These are phyloP conservation scores for Cremastobaeus sp. DNA, from an alignment of 2,888 invertebrate genomes.

Conservation along the genomic window DNA sequence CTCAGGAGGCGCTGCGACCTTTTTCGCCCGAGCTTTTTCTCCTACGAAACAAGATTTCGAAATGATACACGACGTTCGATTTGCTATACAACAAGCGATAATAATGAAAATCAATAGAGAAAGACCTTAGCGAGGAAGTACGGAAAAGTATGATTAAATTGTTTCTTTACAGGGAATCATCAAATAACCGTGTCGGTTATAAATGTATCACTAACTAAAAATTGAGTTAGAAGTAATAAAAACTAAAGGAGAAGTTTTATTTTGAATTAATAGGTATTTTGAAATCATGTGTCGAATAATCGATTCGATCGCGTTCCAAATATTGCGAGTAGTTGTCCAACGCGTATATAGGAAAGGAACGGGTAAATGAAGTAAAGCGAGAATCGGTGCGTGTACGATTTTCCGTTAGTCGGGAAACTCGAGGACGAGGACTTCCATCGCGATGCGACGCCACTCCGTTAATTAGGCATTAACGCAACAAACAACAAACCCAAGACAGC, in stretches of 20 bases:
- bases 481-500: slow-evolving; percentile 74
- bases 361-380: slow-evolving; percentile 56
- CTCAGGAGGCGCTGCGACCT: slow-evolving; percentile 53
- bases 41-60: slow-evolving; percentile 53
- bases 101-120: slow-evolving; percentile 56
- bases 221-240: too few species aligned
- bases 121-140: slow-evolving; percentile 9
- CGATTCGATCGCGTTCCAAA: too few species aligned
- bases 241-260: too few species aligned
- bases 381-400: slow-evolving; percentile 55
- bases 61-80: slow-evolving; percentile 59
- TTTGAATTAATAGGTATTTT: too few species aligned
- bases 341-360: too few species aligned
- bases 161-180: too few species aligned
- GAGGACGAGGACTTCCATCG: slow-evolving; percentile 67
- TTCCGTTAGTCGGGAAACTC: slow-evolving; percentile 53
- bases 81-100: slow-evolving; percentile 54
- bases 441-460: slow-evolving; percentile 75
- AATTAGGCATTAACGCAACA: slow-evolving; percentile 77
- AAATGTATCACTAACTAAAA: too few species aligned
- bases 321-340: too few species aligned
- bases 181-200: too few species aligned
- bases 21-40: slow-evolving; percentile 45
- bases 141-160: slow-evolving; percentile 18
- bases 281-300: too few species aligned